Evolutionary conservation across 2,888 invertebrate species (phyloP).

Genomic region (Athripsodes cinereus): DNA sequence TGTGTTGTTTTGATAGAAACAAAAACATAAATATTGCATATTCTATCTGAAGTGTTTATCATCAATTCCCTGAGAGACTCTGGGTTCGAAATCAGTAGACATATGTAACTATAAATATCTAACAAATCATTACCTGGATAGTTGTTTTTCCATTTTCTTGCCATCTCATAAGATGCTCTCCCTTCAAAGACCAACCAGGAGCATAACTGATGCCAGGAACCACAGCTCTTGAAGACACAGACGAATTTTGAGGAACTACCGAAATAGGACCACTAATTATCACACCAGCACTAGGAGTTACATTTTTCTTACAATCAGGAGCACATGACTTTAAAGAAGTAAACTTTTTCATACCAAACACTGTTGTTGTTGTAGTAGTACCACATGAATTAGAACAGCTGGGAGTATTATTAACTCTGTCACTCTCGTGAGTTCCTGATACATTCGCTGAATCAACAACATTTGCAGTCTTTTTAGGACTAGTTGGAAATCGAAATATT

Average conservation of each 20-base stretch:
- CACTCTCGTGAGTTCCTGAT: background rate
- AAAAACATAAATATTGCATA: too few species aligned
- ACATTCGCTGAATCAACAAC: background rate
- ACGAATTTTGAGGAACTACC: background rate
- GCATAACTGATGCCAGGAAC: conserved; percentile 53
- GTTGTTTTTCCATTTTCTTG: conserved; percentile 55
- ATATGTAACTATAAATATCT: too few species aligned
- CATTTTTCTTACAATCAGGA: conserved; percentile 2
- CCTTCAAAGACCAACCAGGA: conserved; percentile 56
- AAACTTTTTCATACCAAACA: conserved; percentile 12
- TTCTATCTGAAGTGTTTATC: too few species aligned
- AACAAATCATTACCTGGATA: conserved; percentile 53
- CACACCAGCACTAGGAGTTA: background rate
- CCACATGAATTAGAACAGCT: conserved; percentile 31
- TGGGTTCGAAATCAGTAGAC: too few species aligned
- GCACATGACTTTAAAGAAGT: conserved; percentile 5
- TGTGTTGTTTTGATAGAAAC: too few species aligned
- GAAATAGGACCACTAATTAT: conserved; percentile 5
- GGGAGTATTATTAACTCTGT: background rate
- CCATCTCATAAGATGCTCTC: conserved; percentile 58
- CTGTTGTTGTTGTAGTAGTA: background rate
- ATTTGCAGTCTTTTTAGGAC: conserved; percentile 14
- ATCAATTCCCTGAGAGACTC: too few species aligned
- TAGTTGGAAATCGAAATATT: conserved; percentile 17
- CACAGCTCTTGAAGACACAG: conserved; percentile 29